These are phyloP conservation scores for Gnathonemus longibarbis DNA, from an alignment of 2,113 vertebrate species.

Conservation along the genomic window DNA sequence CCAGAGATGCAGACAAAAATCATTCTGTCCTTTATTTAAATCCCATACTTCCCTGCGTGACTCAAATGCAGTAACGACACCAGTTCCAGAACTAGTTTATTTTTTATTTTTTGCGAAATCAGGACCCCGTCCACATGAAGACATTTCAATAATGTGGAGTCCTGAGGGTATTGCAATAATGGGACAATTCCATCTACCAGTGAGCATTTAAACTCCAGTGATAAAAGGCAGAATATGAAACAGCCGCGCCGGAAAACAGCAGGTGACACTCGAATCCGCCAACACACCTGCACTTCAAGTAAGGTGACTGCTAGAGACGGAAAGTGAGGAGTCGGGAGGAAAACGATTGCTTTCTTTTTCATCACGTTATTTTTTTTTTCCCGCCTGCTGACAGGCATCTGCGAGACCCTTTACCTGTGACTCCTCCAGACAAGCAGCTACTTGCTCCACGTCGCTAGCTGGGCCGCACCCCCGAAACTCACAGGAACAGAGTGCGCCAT, in stretches of 20 bases:
- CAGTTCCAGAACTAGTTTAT: neutral
- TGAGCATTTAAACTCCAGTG: conserved; percentile 17
- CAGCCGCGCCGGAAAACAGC: conserved; percentile 1
- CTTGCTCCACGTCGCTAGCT: neutral
- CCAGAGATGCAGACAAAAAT: neutral
- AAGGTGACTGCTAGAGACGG: conserved; percentile 11
- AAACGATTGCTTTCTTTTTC: conserved; percentile 20
- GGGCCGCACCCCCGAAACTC: neutral
- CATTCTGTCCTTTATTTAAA: conserved; percentile 12
- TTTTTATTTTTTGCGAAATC: conserved; percentile 8
- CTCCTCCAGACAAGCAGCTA: neutral
- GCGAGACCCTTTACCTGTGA: neutral
- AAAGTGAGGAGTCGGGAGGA: neutral
- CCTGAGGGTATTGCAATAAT: conserved; percentile 7
- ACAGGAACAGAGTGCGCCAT: neutral
- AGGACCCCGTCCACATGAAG: neutral
- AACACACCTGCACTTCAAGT: conserved; percentile 17
- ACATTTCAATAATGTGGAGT: conserved; percentile 20
- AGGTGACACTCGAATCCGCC: conserved; percentile 10
- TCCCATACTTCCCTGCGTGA: conserved; percentile 9
- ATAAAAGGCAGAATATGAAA: conserved; percentile 8
- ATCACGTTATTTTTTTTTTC: conserved; percentile 10
- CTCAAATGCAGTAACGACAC: neutral
- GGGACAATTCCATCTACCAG: conserved; percentile 18
- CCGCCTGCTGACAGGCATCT: conserved; percentile 1